These are phyloP conservation scores for Augochlora pura DNA, from an alignment of 1,140 invertebrate species.

Conservation along the genomic window DNA sequence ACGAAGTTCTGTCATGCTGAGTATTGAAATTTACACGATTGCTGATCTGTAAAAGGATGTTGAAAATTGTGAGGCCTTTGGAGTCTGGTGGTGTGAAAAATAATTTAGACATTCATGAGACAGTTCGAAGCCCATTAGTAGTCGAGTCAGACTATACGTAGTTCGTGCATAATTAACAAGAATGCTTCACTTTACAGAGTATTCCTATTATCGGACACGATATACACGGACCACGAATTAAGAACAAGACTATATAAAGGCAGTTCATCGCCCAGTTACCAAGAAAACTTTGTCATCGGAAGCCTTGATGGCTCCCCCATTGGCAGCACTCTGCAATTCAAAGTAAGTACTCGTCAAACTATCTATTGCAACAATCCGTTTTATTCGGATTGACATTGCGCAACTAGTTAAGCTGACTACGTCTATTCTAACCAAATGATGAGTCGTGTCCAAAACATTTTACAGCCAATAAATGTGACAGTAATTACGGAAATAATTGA, in stretches of 20 bases:
- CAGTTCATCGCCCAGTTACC: constrained; percentile 85
- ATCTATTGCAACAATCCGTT: not conserved
- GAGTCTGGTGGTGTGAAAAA: no score
- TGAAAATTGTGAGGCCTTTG: no score
- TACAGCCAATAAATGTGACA: not conserved
- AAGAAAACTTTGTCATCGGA: constrained; percentile 88
- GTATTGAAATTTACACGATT: no score
- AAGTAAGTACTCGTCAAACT: constrained; percentile 58
- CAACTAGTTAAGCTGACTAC: no score
- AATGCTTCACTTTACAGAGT: constrained; percentile 77
- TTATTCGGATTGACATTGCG: no score
- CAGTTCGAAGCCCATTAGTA: no score
- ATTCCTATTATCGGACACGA: constrained; percentile 86
- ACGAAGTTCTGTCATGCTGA: no score
- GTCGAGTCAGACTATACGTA: no score
- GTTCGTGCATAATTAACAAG: not conserved
- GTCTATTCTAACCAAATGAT: no score
- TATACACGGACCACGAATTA: constrained; percentile 81
- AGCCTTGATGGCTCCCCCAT: constrained; percentile 80
- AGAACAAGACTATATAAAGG: constrained; percentile 87
- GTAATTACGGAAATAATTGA: not conserved
- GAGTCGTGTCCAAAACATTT: not conserved
- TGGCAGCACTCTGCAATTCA: constrained; percentile 71
- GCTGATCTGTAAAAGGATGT: no score
- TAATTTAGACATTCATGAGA: no score